These are phyloP conservation scores for Euura lappo DNA, from an alignment of 1,140 invertebrate species.

Conservation along the genomic window DNA sequence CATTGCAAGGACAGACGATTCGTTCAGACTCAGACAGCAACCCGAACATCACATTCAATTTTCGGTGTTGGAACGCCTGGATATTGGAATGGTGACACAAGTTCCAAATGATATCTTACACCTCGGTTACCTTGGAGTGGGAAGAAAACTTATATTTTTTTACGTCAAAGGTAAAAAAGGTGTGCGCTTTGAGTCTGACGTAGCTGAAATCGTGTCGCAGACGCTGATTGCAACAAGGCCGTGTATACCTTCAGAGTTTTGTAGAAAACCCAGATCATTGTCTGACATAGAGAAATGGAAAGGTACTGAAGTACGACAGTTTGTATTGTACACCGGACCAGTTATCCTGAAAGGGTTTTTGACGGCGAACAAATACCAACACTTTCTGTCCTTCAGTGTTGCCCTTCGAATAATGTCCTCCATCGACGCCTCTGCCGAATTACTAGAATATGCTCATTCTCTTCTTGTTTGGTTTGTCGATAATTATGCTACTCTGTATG, in stretches of 20 bases:
- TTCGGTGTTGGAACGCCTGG: slow-evolving; percentile 26
- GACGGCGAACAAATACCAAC: neutral
- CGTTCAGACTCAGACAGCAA: slow-evolving; percentile 28
- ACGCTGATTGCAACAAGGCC: no score
- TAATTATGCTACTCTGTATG: neutral
- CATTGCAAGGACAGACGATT: slow-evolving; percentile 28
- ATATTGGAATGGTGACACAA: slow-evolving; percentile 30
- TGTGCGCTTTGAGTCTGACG: neutral
- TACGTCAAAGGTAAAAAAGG: slow-evolving; percentile 37
- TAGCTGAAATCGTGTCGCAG: no score
- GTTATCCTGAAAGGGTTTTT: neutral
- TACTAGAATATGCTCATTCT: neutral
- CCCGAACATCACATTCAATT: slow-evolving; percentile 29
- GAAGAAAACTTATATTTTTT: slow-evolving; percentile 36
- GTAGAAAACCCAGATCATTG: neutral
- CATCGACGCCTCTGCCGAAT: neutral
- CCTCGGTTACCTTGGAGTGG: slow-evolving; percentile 41
- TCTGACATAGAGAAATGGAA: neutral
- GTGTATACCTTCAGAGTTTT: neutral
- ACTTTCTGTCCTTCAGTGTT: neutral
- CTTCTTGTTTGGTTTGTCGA: neutral
- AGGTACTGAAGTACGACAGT: neutral
- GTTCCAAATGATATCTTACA: slow-evolving; percentile 46
- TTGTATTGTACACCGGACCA: neutral
- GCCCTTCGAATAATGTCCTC: neutral